Evolutionary conservation across 2,797 vertebrate species (phyloP).

Genomic region (Acrossocheilus fasciatus): DNA sequence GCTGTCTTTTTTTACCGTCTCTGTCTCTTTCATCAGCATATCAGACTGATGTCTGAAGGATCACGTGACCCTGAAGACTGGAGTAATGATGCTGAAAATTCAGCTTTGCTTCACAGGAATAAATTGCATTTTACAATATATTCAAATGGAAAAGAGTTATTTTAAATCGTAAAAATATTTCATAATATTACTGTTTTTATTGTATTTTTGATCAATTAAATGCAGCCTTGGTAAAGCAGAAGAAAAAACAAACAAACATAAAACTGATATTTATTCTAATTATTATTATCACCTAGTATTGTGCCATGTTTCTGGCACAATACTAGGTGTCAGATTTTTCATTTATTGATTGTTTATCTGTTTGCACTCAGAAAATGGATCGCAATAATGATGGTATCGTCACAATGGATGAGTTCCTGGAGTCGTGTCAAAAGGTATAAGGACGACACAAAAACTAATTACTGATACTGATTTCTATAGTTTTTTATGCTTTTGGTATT

Average conservation of each 20-base stretch:
- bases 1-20: neutral
- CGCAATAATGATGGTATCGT: constrained; percentile 94
- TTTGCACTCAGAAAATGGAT: constrained; percentile 91
- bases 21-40: neutral
- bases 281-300: no score
- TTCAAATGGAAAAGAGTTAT: neutral
- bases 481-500: neutral
- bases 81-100: neutral
- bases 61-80: neutral
- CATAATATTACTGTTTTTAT: neutral
- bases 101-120: neutral
- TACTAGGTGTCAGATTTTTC: neutral
- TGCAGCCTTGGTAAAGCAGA: neutral
- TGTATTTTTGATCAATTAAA: neutral
- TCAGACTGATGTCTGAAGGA: neutral
- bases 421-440: constrained; percentile 92
- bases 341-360: constrained; percentile 9
- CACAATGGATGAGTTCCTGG: constrained; percentile 96
- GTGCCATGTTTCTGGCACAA: neutral
- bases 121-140: neutral
- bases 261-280: neutral
- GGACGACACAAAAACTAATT: neutral
- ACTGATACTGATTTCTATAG: neutral
- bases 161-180: neutral
- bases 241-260: no score